phyloP scores from a whole-genome alignment of 1,140 invertebrate genomes.

The Cydia splendana region DNA sequence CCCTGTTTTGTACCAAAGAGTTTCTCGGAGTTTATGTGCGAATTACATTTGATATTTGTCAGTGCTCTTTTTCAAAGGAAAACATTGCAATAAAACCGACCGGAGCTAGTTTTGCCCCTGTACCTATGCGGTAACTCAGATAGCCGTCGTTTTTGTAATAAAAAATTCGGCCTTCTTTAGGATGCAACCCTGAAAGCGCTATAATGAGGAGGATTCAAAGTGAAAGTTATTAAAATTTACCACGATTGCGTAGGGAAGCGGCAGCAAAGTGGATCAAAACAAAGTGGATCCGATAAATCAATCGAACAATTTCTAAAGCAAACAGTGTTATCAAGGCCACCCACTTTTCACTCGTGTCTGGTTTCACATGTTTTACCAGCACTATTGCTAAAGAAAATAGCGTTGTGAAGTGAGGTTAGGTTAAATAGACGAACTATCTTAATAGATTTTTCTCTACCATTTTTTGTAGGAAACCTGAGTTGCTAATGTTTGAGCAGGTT shows the following conservation, averaged over 20 bases:
- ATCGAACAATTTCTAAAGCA: conserved; percentile 31
- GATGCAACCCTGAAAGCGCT: not conserved
- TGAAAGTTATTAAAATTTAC: not conserved
- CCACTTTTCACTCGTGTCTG: conserved; percentile 23
- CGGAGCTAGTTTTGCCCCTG: too few species aligned
- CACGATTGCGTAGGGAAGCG: not conserved
- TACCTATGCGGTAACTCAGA: too few species aligned
- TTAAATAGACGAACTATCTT: not conserved
- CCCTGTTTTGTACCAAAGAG: too few species aligned
- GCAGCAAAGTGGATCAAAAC: conserved; percentile 11
- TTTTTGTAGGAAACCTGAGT: too few species aligned
- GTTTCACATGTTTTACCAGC: conserved; percentile 17
- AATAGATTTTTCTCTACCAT: too few species aligned
- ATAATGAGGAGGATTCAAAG: not conserved
- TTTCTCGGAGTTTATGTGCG: too few species aligned
- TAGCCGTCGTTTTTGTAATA: too few species aligned
- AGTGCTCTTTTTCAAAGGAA: too few species aligned
- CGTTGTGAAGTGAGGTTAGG: conserved; percentile 1
- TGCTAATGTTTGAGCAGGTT: too few species aligned
- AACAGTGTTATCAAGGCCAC: conserved; percentile 26
- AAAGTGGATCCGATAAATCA: conserved; percentile 18
- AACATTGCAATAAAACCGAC: too few species aligned
- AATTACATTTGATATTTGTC: too few species aligned
- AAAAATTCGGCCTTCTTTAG: too few species aligned
- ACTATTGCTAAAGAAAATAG: not conserved